Evolutionary conservation across 2,888 invertebrate genomes (phyloP), one percentile per base, ranked within the genome.

Genomic region (Lydus trimaculatus): DNA sequence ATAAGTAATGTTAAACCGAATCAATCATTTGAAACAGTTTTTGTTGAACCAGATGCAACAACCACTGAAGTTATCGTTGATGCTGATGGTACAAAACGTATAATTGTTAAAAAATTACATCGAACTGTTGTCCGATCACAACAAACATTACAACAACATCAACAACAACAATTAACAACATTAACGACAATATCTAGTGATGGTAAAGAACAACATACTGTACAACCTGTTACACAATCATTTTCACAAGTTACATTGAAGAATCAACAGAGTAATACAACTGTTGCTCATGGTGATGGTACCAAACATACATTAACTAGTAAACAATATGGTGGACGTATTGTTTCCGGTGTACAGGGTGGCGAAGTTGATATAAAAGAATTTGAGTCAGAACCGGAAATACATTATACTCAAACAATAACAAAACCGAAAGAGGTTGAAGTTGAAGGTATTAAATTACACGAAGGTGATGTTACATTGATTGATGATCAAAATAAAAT

Each of bases 51-150:
- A 0, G 94, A 93, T 82, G 92, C 94, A 81, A 92, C 94, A 1
- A 94, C 92, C 0, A 94, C 94, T 0, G 92, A 93, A 85, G 92
- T 94, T 3, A 89, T 92, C n/a, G 89, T 91, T 0, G 94, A 93
- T 78, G 90, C 94, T 20, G 94, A 94, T 81, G 94, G 94, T 5
- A 92, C 92, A 0, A 94, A 92, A 79, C 88, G 93, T 74, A 93
- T 94, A 62, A 92, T 94, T 66, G 91, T 94, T 0, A 91, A 89
- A 73, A 94, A 93, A 84, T 82, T 93, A 6, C 89, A 92, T 64
- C 89, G 90, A 77, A 93, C 92, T 0, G 84, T 91, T 23, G 89
- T 91, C 0, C 89, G 90, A 33, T 88, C 90, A 60, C 91, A 92
- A 78, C 90, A 92, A 79, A 88, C 89, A 36, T 83, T 91, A 39